Evolutionary conservation across 2,797 vertebrate genomes (phyloP), one percentile per base, ranked within the genome.

Genomic region (Galaxias olidus): DNA sequence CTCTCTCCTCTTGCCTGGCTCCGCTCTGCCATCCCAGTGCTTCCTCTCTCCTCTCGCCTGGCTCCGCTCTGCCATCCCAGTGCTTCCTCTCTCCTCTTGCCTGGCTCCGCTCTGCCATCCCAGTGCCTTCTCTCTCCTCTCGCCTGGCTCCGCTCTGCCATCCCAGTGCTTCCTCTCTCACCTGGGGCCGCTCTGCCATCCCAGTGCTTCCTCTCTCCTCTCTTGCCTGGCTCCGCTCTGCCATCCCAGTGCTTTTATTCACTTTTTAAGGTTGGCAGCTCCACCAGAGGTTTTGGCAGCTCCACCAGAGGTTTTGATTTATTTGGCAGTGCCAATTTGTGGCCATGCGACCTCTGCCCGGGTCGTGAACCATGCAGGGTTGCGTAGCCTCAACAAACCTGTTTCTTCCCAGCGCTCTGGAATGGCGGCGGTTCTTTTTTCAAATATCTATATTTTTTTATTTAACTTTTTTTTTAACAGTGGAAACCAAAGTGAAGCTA

Each of bases 261-360:
- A 44, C 20, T n/a, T 47, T 47, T 65, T 49, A 49, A 58, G 45
- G 63, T 41, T 65, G 54, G 45, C 54, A 63, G 61, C 18, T n/a
- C 61, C 47, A 53, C 30, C 63, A 56, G 63, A 14, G n/a, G n/a
- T n/a, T n/a, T 41, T 65, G 54, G 45, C 54, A 63, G 61, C 18
- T n/a, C 61, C 47, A 53, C 30, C 63, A 56, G 63, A 46, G 48
- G 46, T 43, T 57, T 58, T 58, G 54, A 65, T 65, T n/a, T 41
- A 48, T 30, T 65, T 56, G 18, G 44, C 53, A 56, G 63, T 43
- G 20, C 63, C 53, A 56, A 20, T 30, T 48, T 11, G 44, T 41
- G 10, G 19, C 52, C 53, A 41, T 11, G 63, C 63, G 5, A 9
- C 14, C 19, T 47, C 13, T 30, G 7, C 63, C 43, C 45, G 15